These are phyloP conservation scores for Camponotus pennsylvanicus DNA, from an alignment of 1,140 invertebrate species.

Conservation along the genomic window DNA sequence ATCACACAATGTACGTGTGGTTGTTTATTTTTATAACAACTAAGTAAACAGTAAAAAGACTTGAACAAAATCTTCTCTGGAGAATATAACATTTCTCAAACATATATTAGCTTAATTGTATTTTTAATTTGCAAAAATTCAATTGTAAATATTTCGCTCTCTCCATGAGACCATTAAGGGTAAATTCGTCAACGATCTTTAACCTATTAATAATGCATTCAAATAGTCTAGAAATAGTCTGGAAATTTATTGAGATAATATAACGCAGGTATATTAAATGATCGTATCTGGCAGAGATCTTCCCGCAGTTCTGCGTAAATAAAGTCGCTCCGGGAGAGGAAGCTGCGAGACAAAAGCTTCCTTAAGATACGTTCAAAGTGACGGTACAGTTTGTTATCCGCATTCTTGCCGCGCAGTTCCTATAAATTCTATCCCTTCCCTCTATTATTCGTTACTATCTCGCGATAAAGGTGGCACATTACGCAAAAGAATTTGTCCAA, in stretches of 20 bases:
- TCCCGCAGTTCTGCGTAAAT: constrained; percentile 23
- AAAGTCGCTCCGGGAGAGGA: constrained; percentile 12
- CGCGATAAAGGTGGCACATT: constrained; percentile 44
- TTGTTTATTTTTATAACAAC: neutral
- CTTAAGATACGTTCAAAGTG: constrained; percentile 19
- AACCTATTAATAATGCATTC: constrained; percentile 1
- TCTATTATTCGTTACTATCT: constrained; percentile 45
- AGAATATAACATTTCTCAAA: neutral
- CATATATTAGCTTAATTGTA: neutral
- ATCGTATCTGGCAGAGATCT: constrained; percentile 9
- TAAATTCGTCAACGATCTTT: neutral
- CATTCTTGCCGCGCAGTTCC: constrained; percentile 13
- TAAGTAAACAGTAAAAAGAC: neutral
- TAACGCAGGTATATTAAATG: constrained; percentile 11
- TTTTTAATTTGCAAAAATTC: neutral
- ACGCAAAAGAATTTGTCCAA: constrained; percentile 57
- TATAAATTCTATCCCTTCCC: constrained; percentile 17
- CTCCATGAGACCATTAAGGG: neutral
- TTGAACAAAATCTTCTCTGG: neutral
- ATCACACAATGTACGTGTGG: neutral
- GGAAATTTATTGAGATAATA: constrained; percentile 25
- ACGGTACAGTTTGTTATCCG: constrained; percentile 38
- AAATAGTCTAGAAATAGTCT: neutral
- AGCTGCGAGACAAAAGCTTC: constrained; percentile 41
- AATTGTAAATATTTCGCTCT: neutral